Percentiles rank a stretch among this genome's conserved stretches.
Conservation (phyloP, 2,113 vertebrate species). For the Oncorhynchus keta region DNA sequence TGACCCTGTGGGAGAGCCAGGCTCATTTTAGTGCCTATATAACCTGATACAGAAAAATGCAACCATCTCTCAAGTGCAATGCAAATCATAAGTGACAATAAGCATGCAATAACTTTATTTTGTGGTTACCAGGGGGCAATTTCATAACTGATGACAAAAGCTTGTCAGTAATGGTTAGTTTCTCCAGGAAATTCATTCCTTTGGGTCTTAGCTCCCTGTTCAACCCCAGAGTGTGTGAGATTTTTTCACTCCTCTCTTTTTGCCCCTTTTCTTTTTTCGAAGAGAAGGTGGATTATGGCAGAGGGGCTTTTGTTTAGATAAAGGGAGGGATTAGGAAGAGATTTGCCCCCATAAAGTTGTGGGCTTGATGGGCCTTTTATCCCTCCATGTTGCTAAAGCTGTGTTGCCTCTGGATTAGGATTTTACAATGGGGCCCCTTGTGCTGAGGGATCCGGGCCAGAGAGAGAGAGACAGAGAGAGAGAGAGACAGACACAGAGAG, state of each 20-base stretch:
- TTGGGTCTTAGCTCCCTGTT: conserved; percentile 73
- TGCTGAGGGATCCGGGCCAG: conserved; percentile 83
- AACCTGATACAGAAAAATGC: neutral
- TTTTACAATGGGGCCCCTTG: conserved; percentile 89
- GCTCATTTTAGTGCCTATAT: conserved; percentile 44
- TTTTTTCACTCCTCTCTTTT: conserved; percentile 53
- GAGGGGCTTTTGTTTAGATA: conserved; percentile 90
- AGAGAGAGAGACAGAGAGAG: conserved; percentile 55
- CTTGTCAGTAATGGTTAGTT: conserved; percentile 79
- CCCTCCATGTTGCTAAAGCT: conserved; percentile 92
- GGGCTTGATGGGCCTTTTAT: conserved; percentile 95
- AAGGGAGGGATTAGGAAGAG: conserved; percentile 93
- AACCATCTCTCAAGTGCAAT: neutral
- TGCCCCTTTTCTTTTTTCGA: conserved; percentile 66
- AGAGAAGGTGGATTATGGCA: conserved; percentile 91
- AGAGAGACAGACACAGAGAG: conserved; percentile 58
- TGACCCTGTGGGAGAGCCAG: too few species aligned
- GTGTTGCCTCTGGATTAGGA: conserved; percentile 93
- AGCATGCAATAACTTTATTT: conserved; percentile 27
- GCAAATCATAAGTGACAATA: neutral
- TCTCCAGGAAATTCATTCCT: conserved; percentile 75
- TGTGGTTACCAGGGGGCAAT: conserved; percentile 57
- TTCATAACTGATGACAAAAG: conserved; percentile 55
- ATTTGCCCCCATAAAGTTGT: conserved; percentile 97
- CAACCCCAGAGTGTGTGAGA: conserved; percentile 69